Evolutionary conservation across 2,888 invertebrate species (phyloP).

Genomic region (Pyrochroa serraticornis): DNA sequence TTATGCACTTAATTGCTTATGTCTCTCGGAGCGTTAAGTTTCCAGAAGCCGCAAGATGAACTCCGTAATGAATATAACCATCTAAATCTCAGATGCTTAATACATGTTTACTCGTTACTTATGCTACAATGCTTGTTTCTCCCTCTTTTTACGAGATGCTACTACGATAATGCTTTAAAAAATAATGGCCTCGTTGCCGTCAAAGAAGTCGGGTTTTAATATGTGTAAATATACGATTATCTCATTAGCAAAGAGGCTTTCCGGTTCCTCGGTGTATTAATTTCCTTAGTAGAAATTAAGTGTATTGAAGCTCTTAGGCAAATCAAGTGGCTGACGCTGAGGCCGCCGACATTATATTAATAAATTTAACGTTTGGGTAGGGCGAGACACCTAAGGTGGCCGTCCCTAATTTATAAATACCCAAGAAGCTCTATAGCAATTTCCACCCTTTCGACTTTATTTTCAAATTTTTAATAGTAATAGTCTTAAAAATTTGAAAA

Average conservation of each 20-base stretch:
- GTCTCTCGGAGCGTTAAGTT: slow-evolving; percentile 56
- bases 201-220: background rate
- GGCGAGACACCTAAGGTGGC: slow-evolving; percentile 36
- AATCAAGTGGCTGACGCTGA: slow-evolving; percentile 54
- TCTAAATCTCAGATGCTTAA: slow-evolving; percentile 34
- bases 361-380: slow-evolving; percentile 48
- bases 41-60: slow-evolving; percentile 51
- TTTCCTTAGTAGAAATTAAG: slow-evolving; percentile 56
- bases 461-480: background rate
- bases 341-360: slow-evolving; percentile 45
- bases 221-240: slow-evolving; percentile 35
- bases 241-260: slow-evolving; percentile 55
- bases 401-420: slow-evolving; percentile 16
- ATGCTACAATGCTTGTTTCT: too few relatives aligned
- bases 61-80: slow-evolving; percentile 50
- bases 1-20: slow-evolving; percentile 59
- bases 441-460: background rate
- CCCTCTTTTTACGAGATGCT: slow-evolving; percentile 6
- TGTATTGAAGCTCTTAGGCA: slow-evolving; percentile 56
- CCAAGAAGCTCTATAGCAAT: too few relatives aligned
- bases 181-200: slow-evolving; percentile 9
- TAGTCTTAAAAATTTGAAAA: background rate
- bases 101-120: slow-evolving; percentile 4
- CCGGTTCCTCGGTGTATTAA: slow-evolving; percentile 50
- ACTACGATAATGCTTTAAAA: background rate